Conservation (phyloP, 2,113 vertebrate species). For the Anolis sagrei region DNA sequence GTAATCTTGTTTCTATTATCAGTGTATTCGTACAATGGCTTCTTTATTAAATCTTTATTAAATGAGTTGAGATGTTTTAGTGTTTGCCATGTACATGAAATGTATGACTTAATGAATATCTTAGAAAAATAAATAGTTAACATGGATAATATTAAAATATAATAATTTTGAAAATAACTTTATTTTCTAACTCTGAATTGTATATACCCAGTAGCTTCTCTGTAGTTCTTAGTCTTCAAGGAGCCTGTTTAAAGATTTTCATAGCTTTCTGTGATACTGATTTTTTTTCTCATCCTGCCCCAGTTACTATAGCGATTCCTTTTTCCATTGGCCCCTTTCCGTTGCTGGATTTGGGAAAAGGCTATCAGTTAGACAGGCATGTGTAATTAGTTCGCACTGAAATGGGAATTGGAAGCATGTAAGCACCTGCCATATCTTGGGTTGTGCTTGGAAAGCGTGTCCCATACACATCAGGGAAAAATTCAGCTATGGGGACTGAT, state of each 20-base stretch:
- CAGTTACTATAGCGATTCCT: background rate
- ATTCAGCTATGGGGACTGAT: background rate
- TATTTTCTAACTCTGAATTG: background rate
- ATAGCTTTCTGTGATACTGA: background rate
- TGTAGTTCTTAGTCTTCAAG: background rate
- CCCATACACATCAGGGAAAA: background rate
- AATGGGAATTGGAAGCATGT: background rate
- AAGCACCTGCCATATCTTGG: background rate
- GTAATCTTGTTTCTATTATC: background rate
- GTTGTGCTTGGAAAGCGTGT: background rate
- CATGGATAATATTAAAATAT: background rate
- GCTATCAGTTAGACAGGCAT: background rate
- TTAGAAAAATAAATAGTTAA: background rate
- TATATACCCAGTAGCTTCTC: background rate
- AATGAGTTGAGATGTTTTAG: background rate
- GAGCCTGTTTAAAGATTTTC: background rate
- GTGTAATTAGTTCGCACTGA: conserved; percentile 3
- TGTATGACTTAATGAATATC: background rate
- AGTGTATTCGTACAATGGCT: background rate
- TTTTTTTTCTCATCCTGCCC: background rate
- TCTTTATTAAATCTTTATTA: background rate
- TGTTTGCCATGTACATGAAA: background rate
- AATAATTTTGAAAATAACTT: background rate
- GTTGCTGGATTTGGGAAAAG: background rate
- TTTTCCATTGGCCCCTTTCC: background rate